Conservation (phyloP, 2,797 vertebrate genomes). For the Lerista edwardsae region DNA sequence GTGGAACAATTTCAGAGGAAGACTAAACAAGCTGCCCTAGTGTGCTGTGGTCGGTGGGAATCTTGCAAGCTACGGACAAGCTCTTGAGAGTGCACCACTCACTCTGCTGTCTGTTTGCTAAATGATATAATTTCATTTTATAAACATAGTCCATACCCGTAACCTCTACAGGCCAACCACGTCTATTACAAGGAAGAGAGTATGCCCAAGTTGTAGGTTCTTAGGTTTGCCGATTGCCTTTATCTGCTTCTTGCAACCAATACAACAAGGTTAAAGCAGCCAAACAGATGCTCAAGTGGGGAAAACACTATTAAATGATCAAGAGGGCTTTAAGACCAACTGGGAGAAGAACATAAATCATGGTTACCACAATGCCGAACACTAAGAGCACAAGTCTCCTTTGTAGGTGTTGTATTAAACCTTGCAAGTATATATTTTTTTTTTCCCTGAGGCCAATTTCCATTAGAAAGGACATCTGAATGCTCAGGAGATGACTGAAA, state of each 20-base stretch:
- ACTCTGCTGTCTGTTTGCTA: background rate
- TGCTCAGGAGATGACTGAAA: constrained; percentile 50
- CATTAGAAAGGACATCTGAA: constrained; percentile 55
- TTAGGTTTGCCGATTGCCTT: constrained; percentile 27
- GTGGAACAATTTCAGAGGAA: constrained; percentile 10
- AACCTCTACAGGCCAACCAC: constrained; percentile 10
- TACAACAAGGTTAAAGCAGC: constrained; percentile 44
- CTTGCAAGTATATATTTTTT: constrained; percentile 35
- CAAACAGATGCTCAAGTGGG: constrained; percentile 37
- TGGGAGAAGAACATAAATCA: constrained; percentile 42
- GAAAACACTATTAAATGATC: constrained; percentile 39
- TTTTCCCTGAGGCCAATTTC: constrained; percentile 59
- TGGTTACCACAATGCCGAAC: constrained; percentile 47
- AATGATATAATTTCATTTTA: constrained; percentile 33
- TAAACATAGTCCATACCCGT: constrained; percentile 28
- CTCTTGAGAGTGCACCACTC: constrained; percentile 15
- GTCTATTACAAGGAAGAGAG: constrained; percentile 35
- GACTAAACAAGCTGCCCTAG: constrained; percentile 10
- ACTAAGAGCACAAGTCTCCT: constrained; percentile 46
- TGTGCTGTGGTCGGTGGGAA: background rate
- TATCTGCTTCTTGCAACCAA: constrained; percentile 53
- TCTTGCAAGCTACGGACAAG: constrained; percentile 12
- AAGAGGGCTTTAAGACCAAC: constrained; percentile 40
- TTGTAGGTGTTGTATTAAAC: constrained; percentile 55
- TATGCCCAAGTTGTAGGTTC: constrained; percentile 39